These are phyloP conservation scores for Peromyscus nudipes DNA, from an alignment of 2,797 vertebrate species.

Conservation along the genomic window DNA sequence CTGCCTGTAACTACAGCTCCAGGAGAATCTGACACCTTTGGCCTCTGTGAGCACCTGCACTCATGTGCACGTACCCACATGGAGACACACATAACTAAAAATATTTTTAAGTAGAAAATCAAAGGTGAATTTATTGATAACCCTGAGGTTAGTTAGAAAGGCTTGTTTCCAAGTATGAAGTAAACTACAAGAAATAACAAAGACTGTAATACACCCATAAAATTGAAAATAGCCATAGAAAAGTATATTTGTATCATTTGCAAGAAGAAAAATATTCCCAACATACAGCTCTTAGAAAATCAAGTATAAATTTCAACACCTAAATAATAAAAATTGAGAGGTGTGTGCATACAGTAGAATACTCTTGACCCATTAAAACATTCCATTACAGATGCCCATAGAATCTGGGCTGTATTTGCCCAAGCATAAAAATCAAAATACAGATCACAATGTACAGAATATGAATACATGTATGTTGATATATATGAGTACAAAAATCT, in stretches of 20 bases:
- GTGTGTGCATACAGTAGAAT: neutral
- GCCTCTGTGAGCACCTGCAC: neutral
- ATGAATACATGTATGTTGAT: neutral
- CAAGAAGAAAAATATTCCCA: neutral
- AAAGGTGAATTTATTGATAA: neutral
- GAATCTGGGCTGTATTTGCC: neutral
- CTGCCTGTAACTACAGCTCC: neutral
- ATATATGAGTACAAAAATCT: conserved; percentile 26
- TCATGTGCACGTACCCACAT: neutral
- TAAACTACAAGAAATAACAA: neutral
- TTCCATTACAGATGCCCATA: neutral
- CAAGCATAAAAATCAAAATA: neutral
- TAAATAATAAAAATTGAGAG: conserved; percentile 13
- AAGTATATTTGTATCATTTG: conserved; percentile 1
- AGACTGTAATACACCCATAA: neutral
- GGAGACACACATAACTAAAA: neutral
- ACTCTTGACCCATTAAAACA: neutral
- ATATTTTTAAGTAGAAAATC: neutral
- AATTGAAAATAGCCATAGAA: neutral
- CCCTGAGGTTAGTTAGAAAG: conserved; percentile 39
- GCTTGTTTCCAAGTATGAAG: conserved; percentile 25
- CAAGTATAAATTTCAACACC: conserved; percentile 18
- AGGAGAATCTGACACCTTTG: neutral
- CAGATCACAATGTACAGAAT: conserved; percentile 1
- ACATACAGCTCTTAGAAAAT: neutral